Evolutionary conservation across 1,140 invertebrate genomes (phyloP).

Genomic region (Steinernema khuongi): DNA sequence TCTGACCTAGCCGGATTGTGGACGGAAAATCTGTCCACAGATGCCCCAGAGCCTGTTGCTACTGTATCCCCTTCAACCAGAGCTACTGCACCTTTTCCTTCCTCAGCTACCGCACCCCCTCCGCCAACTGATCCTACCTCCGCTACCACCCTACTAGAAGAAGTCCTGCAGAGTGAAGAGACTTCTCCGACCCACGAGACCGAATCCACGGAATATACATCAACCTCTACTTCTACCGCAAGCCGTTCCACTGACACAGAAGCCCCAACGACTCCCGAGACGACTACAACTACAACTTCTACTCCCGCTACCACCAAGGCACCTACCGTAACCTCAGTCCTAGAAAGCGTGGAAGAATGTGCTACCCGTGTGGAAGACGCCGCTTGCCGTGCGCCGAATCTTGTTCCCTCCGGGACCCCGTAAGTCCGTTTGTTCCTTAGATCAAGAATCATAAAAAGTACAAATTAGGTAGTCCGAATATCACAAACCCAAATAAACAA

Average conservation of each 20-base stretch:
- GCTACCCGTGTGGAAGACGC: neutral
- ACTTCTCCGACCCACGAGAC: neutral
- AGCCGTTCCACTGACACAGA: neutral
- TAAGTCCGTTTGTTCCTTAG: neutral
- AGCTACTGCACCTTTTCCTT: neutral
- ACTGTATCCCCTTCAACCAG: neutral
- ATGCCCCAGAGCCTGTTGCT: neutral
- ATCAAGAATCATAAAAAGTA: no score
- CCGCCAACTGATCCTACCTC: no score
- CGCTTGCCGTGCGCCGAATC: neutral
- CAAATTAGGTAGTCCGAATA: no score
- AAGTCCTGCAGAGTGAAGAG: neutral
- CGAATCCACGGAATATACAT: neutral
- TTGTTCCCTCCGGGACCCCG: neutral
- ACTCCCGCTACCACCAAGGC: no score
- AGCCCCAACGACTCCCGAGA: neutral
- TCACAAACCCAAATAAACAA: no score
- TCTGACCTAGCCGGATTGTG: neutral
- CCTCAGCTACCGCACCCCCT: no score
- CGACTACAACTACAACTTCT: no score
- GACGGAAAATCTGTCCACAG: neutral
- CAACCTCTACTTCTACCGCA: neutral
- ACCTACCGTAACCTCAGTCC: no score
- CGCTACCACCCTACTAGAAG: neutral
- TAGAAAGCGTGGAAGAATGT: neutral